These are phyloP conservation scores for Columba janthina DNA, from an alignment of 2,113 vertebrate species.

Conservation along the genomic window DNA sequence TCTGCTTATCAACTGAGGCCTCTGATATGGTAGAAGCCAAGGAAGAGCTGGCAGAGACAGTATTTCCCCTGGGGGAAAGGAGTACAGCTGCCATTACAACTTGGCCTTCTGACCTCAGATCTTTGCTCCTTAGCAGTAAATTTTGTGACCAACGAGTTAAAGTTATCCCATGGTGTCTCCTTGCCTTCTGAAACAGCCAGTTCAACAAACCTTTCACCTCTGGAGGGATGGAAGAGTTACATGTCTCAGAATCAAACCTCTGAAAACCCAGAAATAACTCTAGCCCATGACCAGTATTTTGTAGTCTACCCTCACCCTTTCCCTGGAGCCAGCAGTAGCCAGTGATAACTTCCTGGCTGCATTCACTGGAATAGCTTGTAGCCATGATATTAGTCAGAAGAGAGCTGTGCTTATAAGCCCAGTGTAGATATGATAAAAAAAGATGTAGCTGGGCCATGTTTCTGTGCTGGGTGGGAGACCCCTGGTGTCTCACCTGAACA, in stretches of 20 bases:
- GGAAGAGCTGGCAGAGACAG: background rate
- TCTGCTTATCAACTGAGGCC: background rate
- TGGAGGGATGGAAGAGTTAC: background rate
- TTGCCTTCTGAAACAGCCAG: background rate
- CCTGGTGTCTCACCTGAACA: background rate
- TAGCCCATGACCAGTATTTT: background rate
- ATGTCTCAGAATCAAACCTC: background rate
- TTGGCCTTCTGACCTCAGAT: background rate
- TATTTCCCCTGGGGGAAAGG: background rate
- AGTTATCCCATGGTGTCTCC: background rate
- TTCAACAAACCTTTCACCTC: background rate
- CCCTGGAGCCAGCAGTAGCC: background rate
- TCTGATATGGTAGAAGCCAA: background rate
- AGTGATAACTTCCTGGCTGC: background rate
- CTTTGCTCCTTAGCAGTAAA: background rate
- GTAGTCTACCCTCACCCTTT: background rate
- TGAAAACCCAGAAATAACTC: background rate
- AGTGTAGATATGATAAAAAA: background rate
- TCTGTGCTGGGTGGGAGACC: background rate
- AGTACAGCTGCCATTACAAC: background rate
- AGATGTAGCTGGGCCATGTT: background rate
- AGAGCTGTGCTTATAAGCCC: background rate
- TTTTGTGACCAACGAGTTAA: background rate
- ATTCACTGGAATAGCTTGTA: background rate
- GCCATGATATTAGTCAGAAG: background rate